Conservation (phyloP, 92 coral and sea anemone genomes). For the Siderastrea siderea region DNA sequence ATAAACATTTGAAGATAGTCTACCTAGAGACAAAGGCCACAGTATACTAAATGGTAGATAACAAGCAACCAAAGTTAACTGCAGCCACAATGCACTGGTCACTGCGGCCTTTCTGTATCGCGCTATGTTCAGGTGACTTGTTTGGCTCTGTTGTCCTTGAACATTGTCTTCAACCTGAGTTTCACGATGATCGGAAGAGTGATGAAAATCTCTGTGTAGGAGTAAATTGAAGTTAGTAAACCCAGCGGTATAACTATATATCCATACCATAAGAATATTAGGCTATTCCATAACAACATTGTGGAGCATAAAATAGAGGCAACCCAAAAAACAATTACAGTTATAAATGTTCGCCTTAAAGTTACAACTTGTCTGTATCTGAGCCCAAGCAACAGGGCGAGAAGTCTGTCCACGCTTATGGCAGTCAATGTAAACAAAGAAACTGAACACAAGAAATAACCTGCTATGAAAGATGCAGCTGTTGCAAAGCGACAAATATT, state of each 20-base stretch:
- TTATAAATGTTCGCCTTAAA: background rate
- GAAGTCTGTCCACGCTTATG: slow-evolving; percentile 25
- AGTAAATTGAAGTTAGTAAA: background rate
- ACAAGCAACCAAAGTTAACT: slow-evolving; percentile 13
- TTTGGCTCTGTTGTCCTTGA: background rate
- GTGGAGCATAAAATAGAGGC: slow-evolving; percentile 2
- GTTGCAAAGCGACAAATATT: background rate
- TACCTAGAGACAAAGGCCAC: background rate
- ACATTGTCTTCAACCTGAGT: background rate
- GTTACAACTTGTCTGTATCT: slow-evolving; percentile 30
- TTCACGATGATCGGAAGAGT: background rate
- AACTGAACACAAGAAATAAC: background rate
- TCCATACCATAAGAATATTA: slow-evolving; percentile 26
- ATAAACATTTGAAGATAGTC: background rate
- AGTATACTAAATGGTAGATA: slow-evolving; percentile 20
- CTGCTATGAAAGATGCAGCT: background rate
- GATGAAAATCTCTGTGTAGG: background rate
- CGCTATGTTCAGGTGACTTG: background rate
- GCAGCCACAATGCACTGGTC: slow-evolving; percentile 2
- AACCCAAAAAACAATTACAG: background rate
- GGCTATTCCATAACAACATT: slow-evolving; percentile 13
- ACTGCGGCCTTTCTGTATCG: slow-evolving; percentile 27
- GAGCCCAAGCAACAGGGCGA: slow-evolving; percentile 8
- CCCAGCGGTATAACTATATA: background rate
- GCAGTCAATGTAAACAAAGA: slow-evolving; percentile 10